Percentiles rank a stretch among this genome's conserved stretches.
Conservation (phyloP, 2,888 invertebrate genomes). For the Rotaria magnacalcarata region DNA sequence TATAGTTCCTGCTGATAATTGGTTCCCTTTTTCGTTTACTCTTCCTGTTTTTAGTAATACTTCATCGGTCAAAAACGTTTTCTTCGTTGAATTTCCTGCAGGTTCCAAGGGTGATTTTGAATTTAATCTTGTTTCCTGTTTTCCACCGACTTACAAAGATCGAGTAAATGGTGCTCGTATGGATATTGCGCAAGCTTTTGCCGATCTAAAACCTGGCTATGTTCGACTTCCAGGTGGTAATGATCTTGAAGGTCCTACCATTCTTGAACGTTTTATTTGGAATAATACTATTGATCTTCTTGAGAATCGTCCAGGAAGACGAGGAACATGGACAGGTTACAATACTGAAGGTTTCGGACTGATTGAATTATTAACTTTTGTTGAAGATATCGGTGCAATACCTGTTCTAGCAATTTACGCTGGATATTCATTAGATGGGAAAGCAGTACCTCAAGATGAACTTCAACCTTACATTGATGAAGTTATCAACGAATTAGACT, state of each 20-base stretch:
- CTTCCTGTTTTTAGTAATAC: not conserved
- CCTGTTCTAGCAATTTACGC: not conserved
- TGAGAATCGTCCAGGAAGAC: not conserved
- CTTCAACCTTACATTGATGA: not conserved
- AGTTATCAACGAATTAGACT: not conserved
- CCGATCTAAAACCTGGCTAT: not conserved
- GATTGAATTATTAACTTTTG: not conserved
- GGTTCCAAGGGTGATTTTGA: not conserved
- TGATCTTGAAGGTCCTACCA: not conserved
- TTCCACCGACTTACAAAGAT: not conserved
- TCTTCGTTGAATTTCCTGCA: not conserved
- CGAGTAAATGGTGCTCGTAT: not conserved
- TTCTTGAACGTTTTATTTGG: not conserved
- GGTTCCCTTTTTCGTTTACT: not conserved
- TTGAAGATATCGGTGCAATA: constrained; percentile 2
- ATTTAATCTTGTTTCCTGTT: not conserved
- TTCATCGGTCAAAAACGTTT: not conserved
- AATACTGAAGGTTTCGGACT: not conserved
- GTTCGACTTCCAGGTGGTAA: not conserved
- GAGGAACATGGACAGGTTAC: not conserved
- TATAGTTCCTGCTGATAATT: not conserved
- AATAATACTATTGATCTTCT: not conserved
- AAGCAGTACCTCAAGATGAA: not conserved
- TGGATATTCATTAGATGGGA: not conserved
- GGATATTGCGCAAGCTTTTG: not conserved